These are phyloP conservation scores for Hipparchia sbordonii DNA, from an alignment of 2,888 invertebrate species.

Conservation along the genomic window DNA sequence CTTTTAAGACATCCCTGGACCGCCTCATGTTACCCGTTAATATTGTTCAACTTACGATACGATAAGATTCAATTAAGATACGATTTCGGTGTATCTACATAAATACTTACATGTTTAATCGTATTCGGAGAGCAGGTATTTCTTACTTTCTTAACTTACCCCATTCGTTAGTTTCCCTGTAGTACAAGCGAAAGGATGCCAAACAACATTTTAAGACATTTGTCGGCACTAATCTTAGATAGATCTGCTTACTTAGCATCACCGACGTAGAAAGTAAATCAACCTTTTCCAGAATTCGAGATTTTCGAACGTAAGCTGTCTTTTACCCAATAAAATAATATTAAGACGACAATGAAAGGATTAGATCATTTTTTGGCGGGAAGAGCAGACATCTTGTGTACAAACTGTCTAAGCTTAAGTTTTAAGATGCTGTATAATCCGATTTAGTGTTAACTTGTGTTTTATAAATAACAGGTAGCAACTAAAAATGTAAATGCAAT, in stretches of 20 bases:
- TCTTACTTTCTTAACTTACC: no score
- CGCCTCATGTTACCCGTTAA: no score
- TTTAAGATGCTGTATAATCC: slow-evolving; percentile 11
- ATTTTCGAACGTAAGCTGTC: slow-evolving; percentile 9
- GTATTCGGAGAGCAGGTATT: no score
- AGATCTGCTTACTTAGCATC: slow-evolving; percentile 9
- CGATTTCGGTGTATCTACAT: no score
- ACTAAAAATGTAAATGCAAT: slow-evolving; percentile 10
- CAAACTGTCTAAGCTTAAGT: slow-evolving; percentile 9
- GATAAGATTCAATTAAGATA: no score
- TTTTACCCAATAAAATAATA: slow-evolving; percentile 13
- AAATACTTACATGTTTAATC: no score
- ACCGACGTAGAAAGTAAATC: slow-evolving; percentile 6
- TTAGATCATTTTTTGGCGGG: slow-evolving; percentile 6
- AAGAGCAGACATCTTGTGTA: background rate
- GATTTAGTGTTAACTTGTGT: slow-evolving; percentile 16
- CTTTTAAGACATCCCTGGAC: no score
- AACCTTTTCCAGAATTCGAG: slow-evolving; percentile 16
- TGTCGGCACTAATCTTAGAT: slow-evolving; percentile 1
- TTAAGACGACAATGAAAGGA: slow-evolving; percentile 4
- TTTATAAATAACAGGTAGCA: slow-evolving; percentile 21
- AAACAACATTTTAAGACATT: slow-evolving; percentile 1
- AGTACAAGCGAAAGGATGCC: no score
- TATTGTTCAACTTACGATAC: no score
- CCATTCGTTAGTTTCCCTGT: no score